Evolutionary conservation across 2,797 vertebrate genomes (phyloP).

Genomic region (Buphagus erythrorhynchus): DNA sequence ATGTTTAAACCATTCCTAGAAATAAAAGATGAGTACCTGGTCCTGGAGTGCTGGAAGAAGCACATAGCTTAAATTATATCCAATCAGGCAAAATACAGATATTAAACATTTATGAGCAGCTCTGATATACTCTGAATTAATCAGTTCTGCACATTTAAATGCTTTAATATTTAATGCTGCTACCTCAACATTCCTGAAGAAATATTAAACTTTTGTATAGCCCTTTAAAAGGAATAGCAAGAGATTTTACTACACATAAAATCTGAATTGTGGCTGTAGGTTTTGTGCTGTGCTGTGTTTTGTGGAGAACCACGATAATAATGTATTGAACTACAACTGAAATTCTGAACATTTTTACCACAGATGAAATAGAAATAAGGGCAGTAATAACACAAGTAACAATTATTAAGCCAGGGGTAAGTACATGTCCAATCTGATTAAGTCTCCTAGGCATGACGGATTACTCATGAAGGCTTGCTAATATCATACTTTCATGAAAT

Average conservation of each 20-base stretch:
- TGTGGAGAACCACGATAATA: not conserved
- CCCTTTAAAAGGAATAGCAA: conserved; percentile 30
- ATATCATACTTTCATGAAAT: conserved; percentile 59
- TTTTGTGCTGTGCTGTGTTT: not conserved
- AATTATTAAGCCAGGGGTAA: conserved; percentile 47
- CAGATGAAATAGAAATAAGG: conserved; percentile 43
- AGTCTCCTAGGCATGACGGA: conserved; percentile 59
- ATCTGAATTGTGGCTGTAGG: conserved; percentile 8
- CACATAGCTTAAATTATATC: conserved; percentile 71
- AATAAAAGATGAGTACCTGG: conserved; percentile 62
- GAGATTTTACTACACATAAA: not conserved
- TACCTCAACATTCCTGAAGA: conserved; percentile 66
- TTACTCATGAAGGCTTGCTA: conserved; percentile 68
- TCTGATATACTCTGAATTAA: conserved; percentile 83
- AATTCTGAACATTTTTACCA: conserved; percentile 42
- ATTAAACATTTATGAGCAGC: conserved; percentile 79
- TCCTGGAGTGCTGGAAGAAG: conserved; percentile 35
- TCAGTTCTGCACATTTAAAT: conserved; percentile 79
- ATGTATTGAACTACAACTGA: not conserved
- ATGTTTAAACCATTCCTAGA: conserved; percentile 47
- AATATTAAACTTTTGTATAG: conserved; percentile 69
- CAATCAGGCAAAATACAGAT: conserved; percentile 74
- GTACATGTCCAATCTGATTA: conserved; percentile 54
- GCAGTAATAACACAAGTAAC: conserved; percentile 43
- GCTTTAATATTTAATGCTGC: conserved; percentile 83